These are phyloP conservation scores for Acholoe squamosa DNA, from an alignment of 2,888 invertebrate genomes.

Conservation along the genomic window DNA sequence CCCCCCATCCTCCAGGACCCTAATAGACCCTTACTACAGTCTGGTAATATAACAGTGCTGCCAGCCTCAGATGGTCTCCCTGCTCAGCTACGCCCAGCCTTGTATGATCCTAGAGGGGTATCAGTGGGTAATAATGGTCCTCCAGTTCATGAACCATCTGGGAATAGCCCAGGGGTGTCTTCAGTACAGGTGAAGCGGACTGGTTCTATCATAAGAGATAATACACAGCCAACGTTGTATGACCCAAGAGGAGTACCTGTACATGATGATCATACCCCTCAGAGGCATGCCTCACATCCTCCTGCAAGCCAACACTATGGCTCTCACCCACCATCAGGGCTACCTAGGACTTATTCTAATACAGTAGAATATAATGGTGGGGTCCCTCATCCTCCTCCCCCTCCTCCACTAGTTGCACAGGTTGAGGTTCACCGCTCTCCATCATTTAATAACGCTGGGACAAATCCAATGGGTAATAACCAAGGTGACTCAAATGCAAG, in stretches of 20 bases:
- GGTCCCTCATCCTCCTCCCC: neutral
- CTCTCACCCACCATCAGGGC: neutral
- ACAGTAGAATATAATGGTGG: neutral
- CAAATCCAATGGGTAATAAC: too few species aligned
- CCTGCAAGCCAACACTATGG: neutral
- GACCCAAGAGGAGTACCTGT: too few species aligned
- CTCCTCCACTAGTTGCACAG: neutral
- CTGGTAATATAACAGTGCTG: slow-evolving; percentile 16
- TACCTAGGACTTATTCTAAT: neutral
- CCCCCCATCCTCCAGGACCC: slow-evolving; percentile 8
- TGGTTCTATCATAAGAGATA: too few species aligned
- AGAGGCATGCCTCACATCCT: neutral
- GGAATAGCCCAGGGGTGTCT: too few species aligned
- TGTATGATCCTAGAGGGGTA: slow-evolving; percentile 4
- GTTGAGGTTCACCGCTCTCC: neutral
- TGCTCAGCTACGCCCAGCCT: neutral
- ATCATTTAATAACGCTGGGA: neutral
- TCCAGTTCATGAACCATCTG: too few species aligned
- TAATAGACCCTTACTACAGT: neutral
- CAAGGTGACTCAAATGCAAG: too few species aligned
- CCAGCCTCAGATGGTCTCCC: neutral
- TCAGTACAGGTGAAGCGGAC: too few species aligned
- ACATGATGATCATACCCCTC: neutral
- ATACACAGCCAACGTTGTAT: too few species aligned
- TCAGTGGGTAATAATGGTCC: neutral